Evolutionary conservation across 2,888 invertebrate genomes (phyloP), one percentile per base, ranked within the genome.

Genomic region (Andrena hattorfiana): DNA sequence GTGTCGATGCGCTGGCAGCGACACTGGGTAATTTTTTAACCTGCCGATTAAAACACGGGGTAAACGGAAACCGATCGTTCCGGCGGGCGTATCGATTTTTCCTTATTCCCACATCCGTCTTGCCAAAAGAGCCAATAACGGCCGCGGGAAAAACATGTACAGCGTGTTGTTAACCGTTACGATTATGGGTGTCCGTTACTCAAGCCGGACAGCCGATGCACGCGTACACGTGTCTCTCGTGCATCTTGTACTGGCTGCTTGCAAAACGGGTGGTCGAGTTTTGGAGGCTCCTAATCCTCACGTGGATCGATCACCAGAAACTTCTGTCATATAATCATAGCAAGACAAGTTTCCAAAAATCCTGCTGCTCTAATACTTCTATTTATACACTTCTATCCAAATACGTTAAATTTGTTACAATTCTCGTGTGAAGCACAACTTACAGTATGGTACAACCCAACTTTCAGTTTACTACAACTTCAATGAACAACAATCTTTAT

Each of bases 111-210:
- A 42, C 77, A 77, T 83, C 73, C 49, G 73, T 83, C 71, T 74
- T 77, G 13, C 49, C n/a, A 16, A 23, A 67, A 67, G 60, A 63
- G 59, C 67, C 81, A 77, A 81, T 77, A 83, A 73, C 74, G 83
- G 48, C 56, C 77, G 49, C 66, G 73, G 74, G 77, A 77, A 81
- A 83, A 83, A 70, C 70, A 71, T 62, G 35, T 8, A 28, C 49
- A 30, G 30, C 60, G 49, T 77, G 77, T 70, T 69, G 20, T 56
- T 56, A 56, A 23, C 56, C 66, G 76, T 81, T 83, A 83, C 74
- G 74, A 77, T 83, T 74, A 83, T 63, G 63, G 73, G 32, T 10
- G 51, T 30, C 28, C 74, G 77, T 81, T 77, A 74, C 81, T 83
- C 81, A 77, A 77, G 71, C 23, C 32, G 42, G 54, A 73, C 76